phyloP scores from a whole-genome alignment of 2,113 vertebrate species.

The Plotosus lineatus region DNA sequence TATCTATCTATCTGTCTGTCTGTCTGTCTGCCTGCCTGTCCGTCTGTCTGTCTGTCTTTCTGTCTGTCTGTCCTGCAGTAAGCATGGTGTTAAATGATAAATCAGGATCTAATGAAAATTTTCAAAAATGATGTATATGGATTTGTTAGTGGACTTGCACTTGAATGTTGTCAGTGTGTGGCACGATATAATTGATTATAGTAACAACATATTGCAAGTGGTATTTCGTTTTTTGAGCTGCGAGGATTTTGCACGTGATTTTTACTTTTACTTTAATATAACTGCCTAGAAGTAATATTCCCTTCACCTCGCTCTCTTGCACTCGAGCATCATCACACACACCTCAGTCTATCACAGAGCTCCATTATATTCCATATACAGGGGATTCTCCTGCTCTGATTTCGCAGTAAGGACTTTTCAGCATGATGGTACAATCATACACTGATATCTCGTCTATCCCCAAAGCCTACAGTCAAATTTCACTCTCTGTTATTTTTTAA shows the following conservation, averaged over 20 bases:
- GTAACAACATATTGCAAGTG: too few relatives aligned
- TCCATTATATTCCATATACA: neutral
- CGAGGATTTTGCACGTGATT: neutral
- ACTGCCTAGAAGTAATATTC: neutral
- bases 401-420: neutral
- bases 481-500: neutral
- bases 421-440: neutral
- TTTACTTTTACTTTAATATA: neutral
- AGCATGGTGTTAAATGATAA: too few relatives aligned
- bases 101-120: too few relatives aligned
- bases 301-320: neutral
- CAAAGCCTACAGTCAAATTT: neutral
- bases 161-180: too few relatives aligned
- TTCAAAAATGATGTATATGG: too few relatives aligned
- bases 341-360: neutral
- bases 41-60: neutral
- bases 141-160: too few relatives aligned
- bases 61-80: neutral
- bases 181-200: too few relatives aligned
- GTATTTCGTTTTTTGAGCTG: too few relatives aligned
- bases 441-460: neutral
- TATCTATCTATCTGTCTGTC: neutral
- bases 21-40: neutral
- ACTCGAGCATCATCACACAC: neutral
- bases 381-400: neutral